Evolutionary conservation across 2,797 vertebrate genomes (phyloP).

Genomic region (Cryptoblepharus egeriae): DNA sequence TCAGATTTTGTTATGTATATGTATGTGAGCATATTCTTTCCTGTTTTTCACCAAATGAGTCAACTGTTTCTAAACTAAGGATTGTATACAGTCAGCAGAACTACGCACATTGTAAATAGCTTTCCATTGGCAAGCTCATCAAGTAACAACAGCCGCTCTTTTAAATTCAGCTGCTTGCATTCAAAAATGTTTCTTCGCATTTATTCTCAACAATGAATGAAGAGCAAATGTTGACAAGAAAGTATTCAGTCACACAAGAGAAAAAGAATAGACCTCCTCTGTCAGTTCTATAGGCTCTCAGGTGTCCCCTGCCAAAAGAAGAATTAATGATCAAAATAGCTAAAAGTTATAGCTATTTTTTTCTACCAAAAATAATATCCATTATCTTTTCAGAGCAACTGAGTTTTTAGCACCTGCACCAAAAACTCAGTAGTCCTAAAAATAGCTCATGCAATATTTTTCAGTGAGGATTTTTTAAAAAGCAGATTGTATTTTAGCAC

Average conservation of each 20-base stretch:
- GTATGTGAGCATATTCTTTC: not conserved
- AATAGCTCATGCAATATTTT: conserved; percentile 13
- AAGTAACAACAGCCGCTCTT: not conserved
- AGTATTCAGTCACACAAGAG: conserved; percentile 44
- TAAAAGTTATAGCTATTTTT: conserved; percentile 2
- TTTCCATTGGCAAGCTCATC: not conserved
- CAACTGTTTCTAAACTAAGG: conserved; percentile 17
- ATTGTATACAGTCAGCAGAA: not conserved
- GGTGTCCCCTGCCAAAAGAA: conserved; percentile 44
- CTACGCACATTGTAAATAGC: not conserved
- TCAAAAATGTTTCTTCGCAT: conserved; percentile 25
- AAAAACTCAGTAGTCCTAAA: conserved; percentile 22
- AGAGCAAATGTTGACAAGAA: conserved; percentile 42
- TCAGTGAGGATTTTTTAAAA: conserved; percentile 39
- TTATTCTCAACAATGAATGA: conserved; percentile 40
- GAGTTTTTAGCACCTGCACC: not conserved
- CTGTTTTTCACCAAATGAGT: not conserved
- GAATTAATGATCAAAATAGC: not conserved
- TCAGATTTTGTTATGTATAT: not conserved
- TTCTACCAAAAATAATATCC: conserved; percentile 17
- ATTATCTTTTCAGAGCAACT: not conserved
- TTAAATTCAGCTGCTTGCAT: conserved; percentile 23
- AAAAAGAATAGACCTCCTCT: not conserved
- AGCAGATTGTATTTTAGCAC: conserved; percentile 42
- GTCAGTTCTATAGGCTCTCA: conserved; percentile 47